Evolutionary conservation across 1,140 invertebrate species (phyloP).

Genomic region (Drosophila takahashii): DNA sequence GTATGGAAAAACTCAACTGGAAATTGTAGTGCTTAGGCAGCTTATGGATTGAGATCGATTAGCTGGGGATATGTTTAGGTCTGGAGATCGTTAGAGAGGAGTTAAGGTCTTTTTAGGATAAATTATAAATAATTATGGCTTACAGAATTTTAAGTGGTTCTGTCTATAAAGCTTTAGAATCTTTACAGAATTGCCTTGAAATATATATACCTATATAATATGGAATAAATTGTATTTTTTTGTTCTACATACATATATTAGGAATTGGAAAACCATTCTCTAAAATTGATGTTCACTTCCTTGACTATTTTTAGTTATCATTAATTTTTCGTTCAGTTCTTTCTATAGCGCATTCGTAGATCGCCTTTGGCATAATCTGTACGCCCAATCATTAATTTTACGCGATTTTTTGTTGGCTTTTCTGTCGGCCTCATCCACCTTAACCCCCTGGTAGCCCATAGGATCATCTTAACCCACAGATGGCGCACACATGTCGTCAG

Average conservation of each 20-base stretch:
- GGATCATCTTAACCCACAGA: slow-evolving; percentile 47
- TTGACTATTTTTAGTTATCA: neutral
- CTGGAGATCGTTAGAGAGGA: neutral
- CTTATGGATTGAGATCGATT: slow-evolving; percentile 37
- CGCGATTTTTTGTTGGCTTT: slow-evolving; percentile 28
- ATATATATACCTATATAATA: neutral
- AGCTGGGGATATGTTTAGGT: slow-evolving; percentile 8
- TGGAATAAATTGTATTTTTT: neutral
- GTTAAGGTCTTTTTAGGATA: too few relatives aligned
- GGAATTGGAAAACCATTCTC: neutral
- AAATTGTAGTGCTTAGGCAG: slow-evolving; percentile 26
- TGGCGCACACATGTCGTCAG: slow-evolving; percentile 71
- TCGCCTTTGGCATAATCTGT: slow-evolving; percentile 27
- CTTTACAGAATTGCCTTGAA: neutral
- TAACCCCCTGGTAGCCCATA: slow-evolving; percentile 6
- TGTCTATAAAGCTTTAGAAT: neutral
- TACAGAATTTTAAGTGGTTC: too few relatives aligned
- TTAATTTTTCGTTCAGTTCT: neutral
- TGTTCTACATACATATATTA: neutral
- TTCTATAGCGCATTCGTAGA: neutral
- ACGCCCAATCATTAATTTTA: slow-evolving; percentile 56
- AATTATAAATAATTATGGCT: neutral
- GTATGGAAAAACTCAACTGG: slow-evolving; percentile 16
- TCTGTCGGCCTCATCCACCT: neutral
- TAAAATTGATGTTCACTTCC: neutral